These are phyloP conservation scores for Chironomus striatipennis DNA, from an alignment of 1,140 invertebrate species.

Conservation along the genomic window DNA sequence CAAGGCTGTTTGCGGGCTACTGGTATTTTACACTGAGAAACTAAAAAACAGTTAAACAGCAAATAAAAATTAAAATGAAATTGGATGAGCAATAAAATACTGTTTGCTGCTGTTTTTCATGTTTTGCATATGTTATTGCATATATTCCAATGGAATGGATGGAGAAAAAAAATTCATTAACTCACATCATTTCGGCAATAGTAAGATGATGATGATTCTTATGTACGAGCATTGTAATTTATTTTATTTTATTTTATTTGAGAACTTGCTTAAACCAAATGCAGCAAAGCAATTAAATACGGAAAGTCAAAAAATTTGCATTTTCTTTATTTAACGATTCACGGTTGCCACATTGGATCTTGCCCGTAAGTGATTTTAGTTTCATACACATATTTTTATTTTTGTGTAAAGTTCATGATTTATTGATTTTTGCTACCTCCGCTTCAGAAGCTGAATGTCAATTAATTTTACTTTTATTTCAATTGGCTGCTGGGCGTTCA, in stretches of 20 bases:
- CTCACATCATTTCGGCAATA: neutral
- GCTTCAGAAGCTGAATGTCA: constrained; percentile 19
- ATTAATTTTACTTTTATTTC: constrained; percentile 6
- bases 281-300: constrained; percentile 18
- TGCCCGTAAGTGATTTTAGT: neutral
- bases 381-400: neutral
- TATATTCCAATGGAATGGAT: neutral
- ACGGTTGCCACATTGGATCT: neutral
- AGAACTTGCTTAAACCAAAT: neutral
- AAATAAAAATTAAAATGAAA: neutral
- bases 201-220: too few relatives aligned
- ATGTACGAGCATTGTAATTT: neutral
- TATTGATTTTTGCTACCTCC: constrained; percentile 16
- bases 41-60: neutral
- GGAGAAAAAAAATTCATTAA: neutral
- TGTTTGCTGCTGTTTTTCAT: neutral
- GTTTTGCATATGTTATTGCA: neutral
- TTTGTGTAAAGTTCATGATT: neutral
- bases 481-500: neutral
- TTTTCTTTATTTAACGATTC: neutral
- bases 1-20: constrained; percentile 5
- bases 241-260: neutral
- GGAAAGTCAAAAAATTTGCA: constrained; percentile 9
- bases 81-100: neutral
- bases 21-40: neutral